These are phyloP conservation scores for Trichomycterus rosablanca DNA, from an alignment of 2,113 vertebrate species.

Conservation along the genomic window DNA sequence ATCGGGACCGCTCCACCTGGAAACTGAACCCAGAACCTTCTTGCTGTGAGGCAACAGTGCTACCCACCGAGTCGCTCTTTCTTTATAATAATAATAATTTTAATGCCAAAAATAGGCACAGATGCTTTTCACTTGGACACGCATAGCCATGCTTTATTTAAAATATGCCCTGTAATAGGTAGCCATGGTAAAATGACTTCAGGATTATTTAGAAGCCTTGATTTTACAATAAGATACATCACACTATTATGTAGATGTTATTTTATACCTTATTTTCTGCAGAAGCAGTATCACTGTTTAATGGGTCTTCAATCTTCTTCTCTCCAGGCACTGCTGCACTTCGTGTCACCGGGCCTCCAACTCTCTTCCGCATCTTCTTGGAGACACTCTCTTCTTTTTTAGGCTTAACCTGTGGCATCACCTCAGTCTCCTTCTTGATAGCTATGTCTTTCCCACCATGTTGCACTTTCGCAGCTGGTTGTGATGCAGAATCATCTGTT, in stretches of 20 bases:
- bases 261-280: constrained; percentile 52
- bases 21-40: too few relatives aligned
- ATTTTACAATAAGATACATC: background rate
- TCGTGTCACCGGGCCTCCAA: constrained; percentile 85
- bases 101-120: too few relatives aligned
- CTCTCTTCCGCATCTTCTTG: constrained; percentile 74
- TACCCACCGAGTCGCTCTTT: too few relatives aligned
- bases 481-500: constrained; percentile 44
- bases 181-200: too few relatives aligned
- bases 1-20: too few relatives aligned
- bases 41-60: too few relatives aligned
- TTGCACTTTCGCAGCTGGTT: constrained; percentile 69
- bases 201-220: too few relatives aligned
- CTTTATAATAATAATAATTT: too few relatives aligned
- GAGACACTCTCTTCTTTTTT: constrained; percentile 84
- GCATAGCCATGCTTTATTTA: too few relatives aligned
- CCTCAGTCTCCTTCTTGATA: constrained; percentile 64
- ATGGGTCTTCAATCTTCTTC: constrained; percentile 69
- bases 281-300: constrained; percentile 77
- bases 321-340: constrained; percentile 75
- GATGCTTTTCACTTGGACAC: too few relatives aligned
- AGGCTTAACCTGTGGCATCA: constrained; percentile 55
- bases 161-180: too few relatives aligned
- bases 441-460: constrained; percentile 74
- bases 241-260: too few relatives aligned